Evolutionary conservation across 2,797 vertebrate species (phyloP), one percentile per base, ranked within the genome.

Genomic region (Microctenopoma steveboyesi): DNA sequence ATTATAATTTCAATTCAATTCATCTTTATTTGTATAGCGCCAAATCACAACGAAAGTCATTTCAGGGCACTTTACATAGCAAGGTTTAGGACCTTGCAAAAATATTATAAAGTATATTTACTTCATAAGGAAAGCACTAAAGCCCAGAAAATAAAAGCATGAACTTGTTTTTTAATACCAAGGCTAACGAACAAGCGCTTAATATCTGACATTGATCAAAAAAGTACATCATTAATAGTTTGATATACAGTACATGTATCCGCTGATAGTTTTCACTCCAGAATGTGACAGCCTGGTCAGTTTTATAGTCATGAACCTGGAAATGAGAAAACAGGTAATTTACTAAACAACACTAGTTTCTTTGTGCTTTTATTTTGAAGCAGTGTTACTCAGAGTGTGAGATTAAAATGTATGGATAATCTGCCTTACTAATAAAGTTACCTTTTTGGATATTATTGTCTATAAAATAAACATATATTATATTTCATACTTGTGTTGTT

Each of bases 251-350:
- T 39, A 93, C 94, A 88, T 94, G 92, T 49, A 94, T 51, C 27
- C 10, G 75, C 43, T 87, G 82, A 76, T 52, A 60, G 40, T 94
- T 95, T 55, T 94, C 92, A 59, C 87, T 93, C 93, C 93, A 95
- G 51, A 92, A 95, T 12, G 92, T 91, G 53, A 94, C 37, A 3
- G 92, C 91, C 62, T 91, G 79, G 5, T 94, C 90, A 1, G 28
- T 72, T 83, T 53, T 92, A 74, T 92, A 93, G 72, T 94, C 86
- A 60, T 82, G 71, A 55, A 42, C 63, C 94, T 95, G 72, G 11
- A 81, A 77, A 74, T 2, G 9, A 64, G 12, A 73, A 7, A 35
- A 35, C 28, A 30, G 22, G 18, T 80, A 22, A 25, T 80, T 28
- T 59, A 30, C 39, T 30, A 5, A 48, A 25, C 4, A 1, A 2